Evolutionary conservation across 2,888 invertebrate genomes (phyloP).

Genomic region (Pachliopta kotzebuea): DNA sequence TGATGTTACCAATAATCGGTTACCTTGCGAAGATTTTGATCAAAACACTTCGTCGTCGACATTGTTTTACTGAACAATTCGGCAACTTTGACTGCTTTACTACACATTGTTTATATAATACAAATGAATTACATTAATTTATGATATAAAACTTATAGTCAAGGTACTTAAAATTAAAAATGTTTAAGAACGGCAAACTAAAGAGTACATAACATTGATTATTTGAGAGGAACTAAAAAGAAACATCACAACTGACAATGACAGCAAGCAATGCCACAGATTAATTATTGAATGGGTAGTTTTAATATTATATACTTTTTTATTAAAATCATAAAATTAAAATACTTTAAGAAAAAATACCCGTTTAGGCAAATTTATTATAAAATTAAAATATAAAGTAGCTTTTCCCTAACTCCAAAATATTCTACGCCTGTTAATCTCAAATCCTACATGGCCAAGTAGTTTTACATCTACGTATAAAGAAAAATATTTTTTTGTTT

Average conservation of each 20-base stretch:
- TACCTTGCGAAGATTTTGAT: slow-evolving; percentile 69
- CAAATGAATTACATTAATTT: neutral
- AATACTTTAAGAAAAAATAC: too few relatives aligned
- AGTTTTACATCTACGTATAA: too few relatives aligned
- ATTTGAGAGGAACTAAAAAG: neutral
- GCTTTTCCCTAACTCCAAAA: too few relatives aligned
- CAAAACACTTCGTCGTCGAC: slow-evolving; percentile 66
- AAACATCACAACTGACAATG: neutral
- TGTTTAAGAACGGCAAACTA: neutral
- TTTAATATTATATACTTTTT: neutral
- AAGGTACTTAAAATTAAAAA: neutral
- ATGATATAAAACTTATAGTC: neutral
- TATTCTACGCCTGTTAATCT: too few relatives aligned
- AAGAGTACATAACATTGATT: neutral
- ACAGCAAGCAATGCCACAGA: neutral
- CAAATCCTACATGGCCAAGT: too few relatives aligned
- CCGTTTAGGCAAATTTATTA: too few relatives aligned
- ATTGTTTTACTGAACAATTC: slow-evolving; percentile 66
- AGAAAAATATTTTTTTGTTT: too few relatives aligned
- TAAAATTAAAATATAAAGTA: too few relatives aligned
- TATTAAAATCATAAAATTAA: neutral
- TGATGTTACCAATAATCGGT: slow-evolving; percentile 4
- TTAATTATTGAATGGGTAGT: neutral
- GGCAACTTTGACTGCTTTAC: slow-evolving; percentile 60
- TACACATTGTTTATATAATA: slow-evolving; percentile 42